phyloP scores from a whole-genome alignment of 2,888 invertebrate genomes.

The Drosophila emarginata region DNA sequence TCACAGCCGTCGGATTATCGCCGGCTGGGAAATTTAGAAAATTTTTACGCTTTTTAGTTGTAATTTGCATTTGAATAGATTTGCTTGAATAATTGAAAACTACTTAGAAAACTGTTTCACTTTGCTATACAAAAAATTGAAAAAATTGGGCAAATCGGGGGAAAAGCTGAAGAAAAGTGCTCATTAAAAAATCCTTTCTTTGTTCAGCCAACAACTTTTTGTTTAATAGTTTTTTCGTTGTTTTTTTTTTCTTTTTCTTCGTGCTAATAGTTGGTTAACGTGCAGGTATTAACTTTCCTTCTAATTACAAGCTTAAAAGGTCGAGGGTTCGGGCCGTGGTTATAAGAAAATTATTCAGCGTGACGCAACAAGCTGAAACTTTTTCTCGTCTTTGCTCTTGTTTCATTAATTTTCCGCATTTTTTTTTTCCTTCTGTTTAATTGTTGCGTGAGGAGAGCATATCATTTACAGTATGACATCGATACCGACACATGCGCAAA shows the following conservation, averaged over 20 bases:
- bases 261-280: conserved; percentile 48
- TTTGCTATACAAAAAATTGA: conserved; percentile 52
- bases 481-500: not conserved
- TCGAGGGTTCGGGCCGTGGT: not conserved
- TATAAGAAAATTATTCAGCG: not conserved
- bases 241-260: not conserved
- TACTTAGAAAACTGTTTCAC: conserved; percentile 19
- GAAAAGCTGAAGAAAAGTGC: conserved; percentile 47
- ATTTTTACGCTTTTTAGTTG: conserved; percentile 18
- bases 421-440: conserved; percentile 27
- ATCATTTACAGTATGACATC: conserved; percentile 40
- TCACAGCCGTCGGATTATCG: conserved; percentile 82
- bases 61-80: not conserved
- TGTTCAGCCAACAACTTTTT: conserved; percentile 46
- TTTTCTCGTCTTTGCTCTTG: conserved; percentile 9
- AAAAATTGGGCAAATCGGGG: conserved; percentile 32
- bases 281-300: conserved; percentile 42
- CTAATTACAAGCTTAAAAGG: conserved; percentile 32
- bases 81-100: conserved; percentile 19
- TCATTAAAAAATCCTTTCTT: conserved; percentile 68
- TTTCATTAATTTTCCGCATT: not conserved
- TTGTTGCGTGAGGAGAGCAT: conserved; percentile 32
- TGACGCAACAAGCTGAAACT: conserved; percentile 30
- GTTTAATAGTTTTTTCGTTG: not conserved
- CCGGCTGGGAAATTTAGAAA: conserved; percentile 64